Evolutionary conservation across 2,888 invertebrate species (phyloP).

Genomic region (Trissoscelio sp.): DNA sequence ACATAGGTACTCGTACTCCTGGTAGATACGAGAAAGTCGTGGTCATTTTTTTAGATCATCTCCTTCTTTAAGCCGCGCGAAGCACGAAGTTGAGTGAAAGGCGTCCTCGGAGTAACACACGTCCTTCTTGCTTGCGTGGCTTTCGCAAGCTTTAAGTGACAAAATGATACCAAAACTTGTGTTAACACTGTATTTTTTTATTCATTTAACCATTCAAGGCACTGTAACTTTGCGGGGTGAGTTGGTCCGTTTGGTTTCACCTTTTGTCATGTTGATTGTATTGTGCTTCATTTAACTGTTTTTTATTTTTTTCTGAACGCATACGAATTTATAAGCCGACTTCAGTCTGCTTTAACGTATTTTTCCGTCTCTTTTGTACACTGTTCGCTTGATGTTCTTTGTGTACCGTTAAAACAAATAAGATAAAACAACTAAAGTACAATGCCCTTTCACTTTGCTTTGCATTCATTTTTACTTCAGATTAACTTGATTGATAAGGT

Average conservation of each 20-base stretch:
- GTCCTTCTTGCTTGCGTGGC: conserved; percentile 29
- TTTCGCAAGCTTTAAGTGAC: conserved; percentile 33
- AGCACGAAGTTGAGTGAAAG: conserved; percentile 55
- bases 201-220: not conserved
- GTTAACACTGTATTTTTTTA: not conserved
- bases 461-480: not conserved
- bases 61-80: conserved; percentile 15
- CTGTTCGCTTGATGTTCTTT: conserved; percentile 16
- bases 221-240: conserved; percentile 13
- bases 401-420: conserved; percentile 42
- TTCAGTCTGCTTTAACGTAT: not conserved
- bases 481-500: too few species aligned
- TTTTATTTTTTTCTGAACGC: too few species aligned
- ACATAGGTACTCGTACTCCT: too few species aligned
- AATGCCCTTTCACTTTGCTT: conserved; percentile 15
- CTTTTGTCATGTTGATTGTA: not conserved
- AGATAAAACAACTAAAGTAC: conserved; percentile 1
- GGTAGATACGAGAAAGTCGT: conserved; percentile 13
- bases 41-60: conserved; percentile 21
- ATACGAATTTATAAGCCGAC: not conserved
- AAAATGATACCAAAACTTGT: conserved; percentile 46
- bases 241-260: conserved; percentile 1
- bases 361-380: conserved; percentile 18
- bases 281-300: not conserved
- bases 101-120: conserved; percentile 19